Evolutionary conservation across 2,113 vertebrate species (phyloP), one percentile per base, ranked within the genome.

Genomic region (Syngnathus typhle): DNA sequence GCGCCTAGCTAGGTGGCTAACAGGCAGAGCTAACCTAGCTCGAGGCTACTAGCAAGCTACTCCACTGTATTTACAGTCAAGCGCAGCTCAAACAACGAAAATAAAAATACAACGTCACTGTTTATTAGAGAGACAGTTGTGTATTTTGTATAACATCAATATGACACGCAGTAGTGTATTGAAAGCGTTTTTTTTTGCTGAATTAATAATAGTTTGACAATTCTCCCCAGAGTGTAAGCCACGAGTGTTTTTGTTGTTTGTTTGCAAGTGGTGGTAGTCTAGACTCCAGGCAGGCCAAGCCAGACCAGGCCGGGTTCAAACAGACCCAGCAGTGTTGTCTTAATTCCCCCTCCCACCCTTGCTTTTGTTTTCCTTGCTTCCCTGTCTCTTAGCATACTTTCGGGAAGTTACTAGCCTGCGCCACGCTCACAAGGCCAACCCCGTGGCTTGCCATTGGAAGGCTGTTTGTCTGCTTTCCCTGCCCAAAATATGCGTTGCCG

Each of bases 401-500:
- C 84, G 83, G 85, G 87, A 89, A 89, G 84, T 69, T 76, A 72
- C 80, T 77, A 80, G 79, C 84, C 84, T 80, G 82, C 75, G 77
- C 72, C 76, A 66, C 64, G 74, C 75, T 89, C 84, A 77, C 70
- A 78, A 88, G 88, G 77, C 82, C 85, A 72, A 80, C 84, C 88
- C 81, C 83, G 7, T 58, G 77, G 68, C 90, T 90, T 89, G 84
- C 87, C 74, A 70, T 79, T 81, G 84, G 85, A 87, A 87, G 89
- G 88, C 82, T 89, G 87, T 86, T 90, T 90, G 86, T 88, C 78
- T 84, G 64, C 72, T 90, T 84, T 85, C 76, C 84, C 84, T 88
- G 88, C 85, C 87, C 89, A 90, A 92, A 92, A 92, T 91, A 91
- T 87, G 85, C 84, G 90, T 91, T 90, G 80, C 91, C 77, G 90